Evolutionary conservation across 2,113 vertebrate species (phyloP).

Genomic region (Pica pica): DNA sequence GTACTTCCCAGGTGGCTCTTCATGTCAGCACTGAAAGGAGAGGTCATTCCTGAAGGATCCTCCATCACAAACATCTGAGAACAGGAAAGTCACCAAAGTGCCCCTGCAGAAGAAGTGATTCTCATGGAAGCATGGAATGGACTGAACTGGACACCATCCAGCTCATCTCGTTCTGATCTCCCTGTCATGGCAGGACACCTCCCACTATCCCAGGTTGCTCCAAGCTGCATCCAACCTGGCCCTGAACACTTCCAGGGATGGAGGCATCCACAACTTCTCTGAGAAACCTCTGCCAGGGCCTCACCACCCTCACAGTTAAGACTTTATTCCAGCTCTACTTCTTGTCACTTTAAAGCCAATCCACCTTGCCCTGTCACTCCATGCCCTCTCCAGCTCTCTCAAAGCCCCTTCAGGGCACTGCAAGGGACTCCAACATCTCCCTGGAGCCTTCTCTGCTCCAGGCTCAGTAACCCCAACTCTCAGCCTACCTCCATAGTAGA

Average conservation of each 20-base stretch:
- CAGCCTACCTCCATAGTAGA: neutral
- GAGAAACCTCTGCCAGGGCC: neutral
- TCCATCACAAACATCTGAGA: slow-evolving; percentile 28
- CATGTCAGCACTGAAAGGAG: neutral
- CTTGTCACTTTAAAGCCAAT: neutral
- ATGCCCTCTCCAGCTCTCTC: neutral
- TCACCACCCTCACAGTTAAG: neutral
- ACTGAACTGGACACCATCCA: neutral
- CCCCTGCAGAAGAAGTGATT: neutral
- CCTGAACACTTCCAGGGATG: neutral
- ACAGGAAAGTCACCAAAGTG: slow-evolving; percentile 3
- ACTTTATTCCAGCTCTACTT: neutral
- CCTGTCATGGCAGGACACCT: neutral
- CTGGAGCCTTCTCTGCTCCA: neutral
- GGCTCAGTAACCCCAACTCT: neutral
- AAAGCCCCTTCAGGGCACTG: neutral
- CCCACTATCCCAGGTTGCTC: neutral
- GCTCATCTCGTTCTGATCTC: neutral
- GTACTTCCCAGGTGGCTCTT: neutral
- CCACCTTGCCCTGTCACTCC: neutral
- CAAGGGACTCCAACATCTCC: neutral
- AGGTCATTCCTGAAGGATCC: slow-evolving; percentile 17
- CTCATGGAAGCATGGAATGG: neutral
- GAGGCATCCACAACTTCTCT: neutral
- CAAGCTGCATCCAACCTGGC: neutral